These are phyloP conservation scores for Torymus aiolomorphi DNA, from an alignment of 2,888 invertebrate species.

Conservation along the genomic window DNA sequence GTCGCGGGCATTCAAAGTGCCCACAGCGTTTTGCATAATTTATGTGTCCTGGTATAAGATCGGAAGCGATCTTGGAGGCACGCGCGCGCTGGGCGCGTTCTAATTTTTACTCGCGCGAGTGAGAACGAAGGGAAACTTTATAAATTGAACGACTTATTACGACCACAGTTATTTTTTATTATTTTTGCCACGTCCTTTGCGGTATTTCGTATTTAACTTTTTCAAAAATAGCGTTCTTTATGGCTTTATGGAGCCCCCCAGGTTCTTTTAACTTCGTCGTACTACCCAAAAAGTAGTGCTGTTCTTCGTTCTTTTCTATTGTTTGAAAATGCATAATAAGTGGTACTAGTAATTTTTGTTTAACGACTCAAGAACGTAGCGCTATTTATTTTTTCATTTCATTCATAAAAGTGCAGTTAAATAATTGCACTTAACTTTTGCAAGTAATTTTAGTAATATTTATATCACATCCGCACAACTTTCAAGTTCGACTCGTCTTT, in stretches of 20 bases:
- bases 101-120: constrained; percentile 19
- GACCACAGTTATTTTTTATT: constrained; percentile 5
- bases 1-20: constrained; percentile 58
- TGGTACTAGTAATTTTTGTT: too few species aligned
- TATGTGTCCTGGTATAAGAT: constrained; percentile 50
- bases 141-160: constrained; percentile 14
- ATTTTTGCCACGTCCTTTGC: constrained; percentile 6
- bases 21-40: constrained; percentile 59
- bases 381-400: too few species aligned
- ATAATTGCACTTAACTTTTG: constrained; percentile 27
- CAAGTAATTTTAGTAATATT: constrained; percentile 7
- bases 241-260: background rate
- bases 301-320: too few species aligned
- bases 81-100: background rate
- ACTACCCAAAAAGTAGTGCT: too few species aligned
- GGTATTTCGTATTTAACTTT: background rate
- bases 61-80: background rate
- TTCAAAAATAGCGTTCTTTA: background rate
- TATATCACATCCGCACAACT: constrained; percentile 14
- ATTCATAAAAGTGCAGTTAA: background rate
- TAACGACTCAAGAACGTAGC: too few species aligned
- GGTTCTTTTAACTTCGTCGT: too few species aligned
- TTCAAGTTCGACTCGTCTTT: constrained; percentile 23
- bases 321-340: too few species aligned
- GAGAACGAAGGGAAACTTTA: background rate